Percentiles rank a stretch among this genome's conserved stretches.
phyloP scores from a whole-genome alignment of 2,113 vertebrate species.

The Pollimyrus isidori region DNA sequence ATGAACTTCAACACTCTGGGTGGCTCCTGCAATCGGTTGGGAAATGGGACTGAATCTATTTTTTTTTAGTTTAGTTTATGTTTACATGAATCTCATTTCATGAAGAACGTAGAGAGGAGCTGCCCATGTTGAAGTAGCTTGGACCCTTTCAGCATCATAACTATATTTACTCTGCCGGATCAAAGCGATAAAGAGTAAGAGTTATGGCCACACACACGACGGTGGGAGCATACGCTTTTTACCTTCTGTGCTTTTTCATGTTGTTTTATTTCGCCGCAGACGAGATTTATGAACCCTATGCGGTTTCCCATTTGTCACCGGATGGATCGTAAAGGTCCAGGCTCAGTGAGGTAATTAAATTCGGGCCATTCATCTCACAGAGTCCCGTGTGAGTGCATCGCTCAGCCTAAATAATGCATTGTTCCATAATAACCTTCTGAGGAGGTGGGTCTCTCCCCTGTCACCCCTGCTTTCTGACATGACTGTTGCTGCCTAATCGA shows the following conservation, averaged over 20 bases:
- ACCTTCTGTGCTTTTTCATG: background rate
- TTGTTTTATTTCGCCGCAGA: conserved; percentile 3
- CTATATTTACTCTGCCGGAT: conserved; percentile 5
- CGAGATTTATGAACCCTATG: conserved; percentile 21
- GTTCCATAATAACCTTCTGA: conserved; percentile 23
- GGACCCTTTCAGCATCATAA: background rate
- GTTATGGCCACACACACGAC: background rate
- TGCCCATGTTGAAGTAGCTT: background rate
- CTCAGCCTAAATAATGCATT: conserved; percentile 26
- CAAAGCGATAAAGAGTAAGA: conserved; percentile 3
- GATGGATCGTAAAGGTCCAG: conserved; percentile 15
- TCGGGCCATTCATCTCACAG: conserved; percentile 17
- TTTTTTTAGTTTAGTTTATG: background rate
- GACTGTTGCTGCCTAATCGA: background rate
- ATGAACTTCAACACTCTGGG: background rate
- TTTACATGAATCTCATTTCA: background rate
- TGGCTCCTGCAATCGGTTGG: background rate
- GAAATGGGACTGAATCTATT: background rate
- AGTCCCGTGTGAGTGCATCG: conserved; percentile 10
- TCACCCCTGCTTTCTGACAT: conserved; percentile 16
- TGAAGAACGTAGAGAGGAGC: background rate
- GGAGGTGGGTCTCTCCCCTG: background rate
- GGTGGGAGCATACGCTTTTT: background rate
- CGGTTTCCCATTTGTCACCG: conserved; percentile 23
- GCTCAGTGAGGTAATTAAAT: conserved; percentile 20